phyloP scores from a whole-genome alignment of 2,797 vertebrate genomes.

The Synanceia verrucosa region DNA sequence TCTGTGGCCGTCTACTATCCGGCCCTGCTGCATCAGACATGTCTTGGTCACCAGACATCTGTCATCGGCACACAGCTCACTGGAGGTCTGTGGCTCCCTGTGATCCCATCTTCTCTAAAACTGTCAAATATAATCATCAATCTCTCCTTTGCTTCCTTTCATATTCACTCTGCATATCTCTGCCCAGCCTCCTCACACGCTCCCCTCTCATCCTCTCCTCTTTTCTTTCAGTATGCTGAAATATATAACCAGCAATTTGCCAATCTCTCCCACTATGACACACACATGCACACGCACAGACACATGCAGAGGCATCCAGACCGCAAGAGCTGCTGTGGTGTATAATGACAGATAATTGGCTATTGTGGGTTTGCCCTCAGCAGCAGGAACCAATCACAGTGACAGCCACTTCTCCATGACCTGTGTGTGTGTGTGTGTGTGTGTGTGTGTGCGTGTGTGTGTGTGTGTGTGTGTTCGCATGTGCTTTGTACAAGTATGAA shows the following conservation, averaged over 20 bases:
- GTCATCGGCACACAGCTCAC: slow-evolving; percentile 64
- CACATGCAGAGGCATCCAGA: slow-evolving; percentile 57
- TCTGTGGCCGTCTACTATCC: slow-evolving; percentile 42
- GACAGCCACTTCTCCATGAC: slow-evolving; percentile 77
- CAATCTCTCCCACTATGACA: slow-evolving; percentile 60
- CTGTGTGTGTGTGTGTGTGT: slow-evolving; percentile 28
- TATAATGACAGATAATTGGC: slow-evolving; percentile 83
- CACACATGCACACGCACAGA: slow-evolving; percentile 34
- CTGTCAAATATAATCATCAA: slow-evolving; percentile 70
- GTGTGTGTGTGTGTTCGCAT: neutral
- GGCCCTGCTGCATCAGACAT: slow-evolving; percentile 30
- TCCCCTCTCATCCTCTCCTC: slow-evolving; percentile 30
- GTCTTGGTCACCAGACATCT: slow-evolving; percentile 66
- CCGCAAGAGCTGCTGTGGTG: slow-evolving; percentile 72
- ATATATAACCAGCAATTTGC: slow-evolving; percentile 75
- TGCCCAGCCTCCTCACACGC: slow-evolving; percentile 37
- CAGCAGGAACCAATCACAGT: slow-evolving; percentile 77
- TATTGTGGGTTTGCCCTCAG: slow-evolving; percentile 73
- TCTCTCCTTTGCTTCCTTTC: slow-evolving; percentile 50
- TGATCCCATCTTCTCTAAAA: slow-evolving; percentile 59
- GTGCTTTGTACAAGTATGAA: too few species aligned
- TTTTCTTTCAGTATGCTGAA: slow-evolving; percentile 63
- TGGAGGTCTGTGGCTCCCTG: slow-evolving; percentile 65
- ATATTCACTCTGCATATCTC: slow-evolving; percentile 62
- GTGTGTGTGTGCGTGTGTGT: slow-evolving; percentile 1